Percentiles rank a stretch among this genome's conserved stretches.
Conservation (phyloP, 2,888 invertebrate species). For the Drosophila phalerata region DNA sequence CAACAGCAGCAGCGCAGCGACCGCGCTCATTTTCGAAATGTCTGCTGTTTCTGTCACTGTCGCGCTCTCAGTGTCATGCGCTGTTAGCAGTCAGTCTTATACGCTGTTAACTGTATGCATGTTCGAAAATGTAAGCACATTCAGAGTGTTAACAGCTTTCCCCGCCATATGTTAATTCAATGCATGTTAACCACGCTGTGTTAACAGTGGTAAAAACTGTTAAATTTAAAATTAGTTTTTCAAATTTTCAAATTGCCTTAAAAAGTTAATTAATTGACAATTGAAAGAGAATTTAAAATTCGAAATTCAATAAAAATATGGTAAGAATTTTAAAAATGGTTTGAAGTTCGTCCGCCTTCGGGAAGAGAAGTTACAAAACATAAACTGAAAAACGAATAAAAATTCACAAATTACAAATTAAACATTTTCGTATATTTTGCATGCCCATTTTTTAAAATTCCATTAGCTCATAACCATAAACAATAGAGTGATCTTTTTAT, state of each 20-base stretch:
- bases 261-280: no score
- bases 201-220: no score
- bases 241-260: no score
- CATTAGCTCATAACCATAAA: slow-evolving; percentile 64
- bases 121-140: slow-evolving; percentile 50
- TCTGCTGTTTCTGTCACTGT: slow-evolving; percentile 61
- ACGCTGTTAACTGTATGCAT: slow-evolving; percentile 38
- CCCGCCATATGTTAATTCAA: slow-evolving; percentile 30
- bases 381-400: not conserved
- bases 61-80: slow-evolving; percentile 36
- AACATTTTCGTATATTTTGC: slow-evolving; percentile 13
- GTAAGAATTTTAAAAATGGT: no score
- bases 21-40: slow-evolving; percentile 58
- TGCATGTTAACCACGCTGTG: slow-evolving; percentile 19
- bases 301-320: no score
- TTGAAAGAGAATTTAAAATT: no score
- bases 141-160: slow-evolving; percentile 16
- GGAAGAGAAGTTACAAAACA: no score
- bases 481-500: slow-evolving; percentile 36
- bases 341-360: no score
- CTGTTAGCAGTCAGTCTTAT: slow-evolving; percentile 68
- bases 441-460: slow-evolving; percentile 44
- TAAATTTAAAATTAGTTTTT: no score
- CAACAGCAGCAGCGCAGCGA: slow-evolving; percentile 35
- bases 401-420: slow-evolving; percentile 4